Base-by-base conservation (phyloP, 37 sponge, comb jelly and placozoan genomes). In the Spongia lamella region DNA sequence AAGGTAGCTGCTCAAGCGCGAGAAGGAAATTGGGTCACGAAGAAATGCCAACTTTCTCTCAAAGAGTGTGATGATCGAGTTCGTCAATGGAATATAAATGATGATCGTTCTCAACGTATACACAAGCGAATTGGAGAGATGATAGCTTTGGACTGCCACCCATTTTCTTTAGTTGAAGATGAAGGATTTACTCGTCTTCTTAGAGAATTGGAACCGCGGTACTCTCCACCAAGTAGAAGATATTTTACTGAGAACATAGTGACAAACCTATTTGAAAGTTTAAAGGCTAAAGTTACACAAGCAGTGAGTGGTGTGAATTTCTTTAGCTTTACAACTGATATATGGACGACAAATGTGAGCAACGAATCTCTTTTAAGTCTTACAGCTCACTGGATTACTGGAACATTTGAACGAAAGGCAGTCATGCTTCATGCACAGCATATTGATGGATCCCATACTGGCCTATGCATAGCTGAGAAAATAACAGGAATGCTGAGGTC, bases 251-350 rank as follows among this genome's bases (percentile, higher is more conserved):
- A 82, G 55, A 74, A 32, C 26, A 59, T 61, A 20, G 5, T 81
- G 13, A 50, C 73, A 49, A 9, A 38, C 2, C 61, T 71, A 1
- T 43, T 49, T 38, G 32, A 27, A 36, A 33, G 53, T 20, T 17
- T 81, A 6, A 35, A 31, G 38, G 40, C 68, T 38, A 15, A 5
- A 31, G 62, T 81, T 20, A 4, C 29, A 24, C 29, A 57, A 20
- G 14, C 61, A 25, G 49, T 31, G 20, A 25, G 27, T n/a, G n/a
- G n/a, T n/a, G n/a, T n/a, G n/a, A n/a, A n/a, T 22, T 47, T 35
- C 32, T 35, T 71, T 58, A 71, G 72, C 64, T 81, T 72, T 49
- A 80, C 81, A 22, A 59, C 70, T 21, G 82, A 81, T 35, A 56
- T 72, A 13, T 81, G 82, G 73, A 81, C 53, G 13, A 40, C 56